A percentile compares a stretch with the other conserved stretches of the same genome.
Evolutionary conservation across 2,113 vertebrate species (phyloP).

Genomic region (Microtus oregoni): DNA sequence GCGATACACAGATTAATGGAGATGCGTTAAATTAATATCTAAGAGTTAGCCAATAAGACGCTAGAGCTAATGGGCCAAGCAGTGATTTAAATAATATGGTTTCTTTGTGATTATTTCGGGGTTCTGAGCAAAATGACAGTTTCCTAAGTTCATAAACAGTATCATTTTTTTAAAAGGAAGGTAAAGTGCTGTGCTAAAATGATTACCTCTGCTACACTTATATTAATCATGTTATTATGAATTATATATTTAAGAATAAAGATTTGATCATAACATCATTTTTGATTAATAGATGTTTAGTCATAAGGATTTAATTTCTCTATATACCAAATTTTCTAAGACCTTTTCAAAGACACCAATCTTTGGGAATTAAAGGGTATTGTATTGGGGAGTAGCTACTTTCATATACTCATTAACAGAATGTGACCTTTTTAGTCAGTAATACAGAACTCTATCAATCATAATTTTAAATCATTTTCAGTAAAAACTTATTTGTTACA

Average conservation of each 20-base stretch:
- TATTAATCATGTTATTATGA: background rate
- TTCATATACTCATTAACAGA: background rate
- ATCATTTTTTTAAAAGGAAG: background rate
- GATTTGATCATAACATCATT: background rate
- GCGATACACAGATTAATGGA: no score
- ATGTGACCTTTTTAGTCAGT: background rate
- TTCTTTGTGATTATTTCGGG: no score
- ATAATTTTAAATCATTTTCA: background rate
- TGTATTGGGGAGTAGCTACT: background rate
- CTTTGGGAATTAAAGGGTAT: background rate
- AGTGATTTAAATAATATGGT: no score
- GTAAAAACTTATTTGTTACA: background rate
- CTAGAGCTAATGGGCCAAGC: no score
- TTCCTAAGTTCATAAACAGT: background rate
- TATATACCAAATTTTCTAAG: background rate
- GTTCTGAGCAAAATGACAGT: no score
- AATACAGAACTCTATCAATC: background rate
- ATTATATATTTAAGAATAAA: background rate
- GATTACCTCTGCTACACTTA: background rate
- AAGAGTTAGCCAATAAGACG: no score
- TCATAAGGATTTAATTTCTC: background rate
- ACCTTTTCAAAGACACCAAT: background rate
- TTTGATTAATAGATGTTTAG: background rate
- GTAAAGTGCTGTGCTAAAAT: background rate
- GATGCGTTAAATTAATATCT: no score